Percentiles rank a stretch among this genome's conserved stretches.
phyloP scores from a whole-genome alignment of 2,888 invertebrate genomes.

The Pharmacophagus antenor region DNA sequence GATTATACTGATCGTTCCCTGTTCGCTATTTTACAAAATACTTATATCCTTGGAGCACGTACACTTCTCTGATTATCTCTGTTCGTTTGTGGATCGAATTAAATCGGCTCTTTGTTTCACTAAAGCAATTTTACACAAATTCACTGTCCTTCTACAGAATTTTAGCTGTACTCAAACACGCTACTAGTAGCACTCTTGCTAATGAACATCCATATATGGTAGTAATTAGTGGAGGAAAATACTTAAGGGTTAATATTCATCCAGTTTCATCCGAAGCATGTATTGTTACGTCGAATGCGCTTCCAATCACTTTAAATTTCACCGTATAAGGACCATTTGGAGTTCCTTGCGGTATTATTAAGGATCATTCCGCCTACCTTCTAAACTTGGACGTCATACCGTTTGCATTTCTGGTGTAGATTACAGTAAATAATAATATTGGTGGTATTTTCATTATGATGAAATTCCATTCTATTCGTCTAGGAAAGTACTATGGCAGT shows the following conservation, averaged over 20 bases:
- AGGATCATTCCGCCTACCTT: slow-evolving; percentile 16
- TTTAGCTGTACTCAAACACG: slow-evolving; percentile 23
- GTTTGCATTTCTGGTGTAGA: slow-evolving; percentile 16
- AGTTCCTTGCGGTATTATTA: slow-evolving; percentile 18
- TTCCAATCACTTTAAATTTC: slow-evolving; percentile 52
- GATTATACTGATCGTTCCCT: too few species aligned
- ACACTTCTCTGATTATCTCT: neutral
- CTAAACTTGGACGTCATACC: slow-evolving; percentile 17
- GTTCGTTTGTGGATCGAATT: neutral
- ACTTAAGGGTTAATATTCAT: slow-evolving; percentile 53
- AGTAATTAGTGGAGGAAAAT: slow-evolving; percentile 63
- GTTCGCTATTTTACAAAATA: too few species aligned
- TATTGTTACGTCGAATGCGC: slow-evolving; percentile 68
- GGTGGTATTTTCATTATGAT: too few species aligned
- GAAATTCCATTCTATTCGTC: too few species aligned
- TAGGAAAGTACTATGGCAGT: too few species aligned
- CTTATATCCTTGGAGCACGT: too few species aligned
- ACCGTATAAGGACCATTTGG: slow-evolving; percentile 14
- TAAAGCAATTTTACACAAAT: neutral
- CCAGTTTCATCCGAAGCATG: slow-evolving; percentile 46
- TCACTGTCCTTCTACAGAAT: slow-evolving; percentile 19
- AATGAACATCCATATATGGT: slow-evolving; percentile 58
- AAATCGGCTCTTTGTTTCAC: slow-evolving; percentile 7
- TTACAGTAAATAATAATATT: too few species aligned
- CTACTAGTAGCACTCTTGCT: slow-evolving; percentile 34